A percentile compares a stretch with the other conserved stretches of the same genome.
Evolutionary conservation across 2,797 vertebrate genomes (phyloP).

Genomic region (Pagetopsis macropterus): DNA sequence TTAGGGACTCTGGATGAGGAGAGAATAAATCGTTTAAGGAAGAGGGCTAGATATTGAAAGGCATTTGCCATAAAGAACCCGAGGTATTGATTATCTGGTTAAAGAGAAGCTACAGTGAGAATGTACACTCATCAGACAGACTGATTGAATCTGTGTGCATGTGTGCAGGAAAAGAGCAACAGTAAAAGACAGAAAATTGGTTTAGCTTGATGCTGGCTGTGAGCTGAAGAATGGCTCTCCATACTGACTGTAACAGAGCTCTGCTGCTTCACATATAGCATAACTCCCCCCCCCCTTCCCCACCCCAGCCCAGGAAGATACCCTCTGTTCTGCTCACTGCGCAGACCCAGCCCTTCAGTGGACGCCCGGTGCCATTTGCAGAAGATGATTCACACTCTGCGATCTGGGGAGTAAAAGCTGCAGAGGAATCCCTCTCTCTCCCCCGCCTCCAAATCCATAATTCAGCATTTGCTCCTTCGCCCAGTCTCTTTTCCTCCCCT

Average conservation of each 20-base stretch:
- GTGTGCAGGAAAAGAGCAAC: neutral
- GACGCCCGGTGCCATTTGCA: conserved; percentile 81
- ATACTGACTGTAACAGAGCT: conserved; percentile 13
- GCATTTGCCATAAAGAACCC: conserved; percentile 68
- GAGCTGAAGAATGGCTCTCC: conserved; percentile 43
- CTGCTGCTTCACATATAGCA: conserved; percentile 30
- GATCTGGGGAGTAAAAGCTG: conserved; percentile 74
- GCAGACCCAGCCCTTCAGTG: conserved; percentile 73
- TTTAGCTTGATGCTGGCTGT: conserved; percentile 31
- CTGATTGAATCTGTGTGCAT: conserved; percentile 66
- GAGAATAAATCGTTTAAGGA: neutral
- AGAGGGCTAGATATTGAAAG: conserved; percentile 10
- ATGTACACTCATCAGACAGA: conserved; percentile 80
- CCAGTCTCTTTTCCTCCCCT: conserved; percentile 30
- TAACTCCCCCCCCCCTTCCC: conserved; percentile 16
- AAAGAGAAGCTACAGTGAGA: conserved; percentile 82
- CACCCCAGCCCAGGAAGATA: conserved; percentile 49
- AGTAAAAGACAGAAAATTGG: neutral
- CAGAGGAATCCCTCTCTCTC: conserved; percentile 80
- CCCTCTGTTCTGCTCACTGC: conserved; percentile 61
- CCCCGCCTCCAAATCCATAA: conserved; percentile 75
- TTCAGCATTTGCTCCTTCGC: conserved; percentile 69
- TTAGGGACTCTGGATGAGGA: conserved; percentile 1
- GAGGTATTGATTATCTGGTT: conserved; percentile 86
- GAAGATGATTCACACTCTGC: conserved; percentile 80